Evolutionary conservation across 2,797 vertebrate species (phyloP), one percentile per base, ranked within the genome.

Genomic region (Tokudaia tokunoshimensis): DNA sequence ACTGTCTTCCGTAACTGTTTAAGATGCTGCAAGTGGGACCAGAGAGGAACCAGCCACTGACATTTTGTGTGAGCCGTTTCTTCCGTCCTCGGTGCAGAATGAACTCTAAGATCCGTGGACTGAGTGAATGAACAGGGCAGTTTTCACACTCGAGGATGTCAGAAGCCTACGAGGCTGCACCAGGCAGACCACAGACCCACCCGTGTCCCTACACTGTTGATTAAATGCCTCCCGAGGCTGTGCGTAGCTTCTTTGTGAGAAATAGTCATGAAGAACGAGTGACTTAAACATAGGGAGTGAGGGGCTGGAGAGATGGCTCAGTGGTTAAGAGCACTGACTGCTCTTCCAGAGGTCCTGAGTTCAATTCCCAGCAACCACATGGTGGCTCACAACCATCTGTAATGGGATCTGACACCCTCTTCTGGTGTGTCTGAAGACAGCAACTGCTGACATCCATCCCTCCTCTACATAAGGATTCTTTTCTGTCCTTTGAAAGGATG

Each of bases 401-500:
- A 52, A 52, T 52, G 11, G 52, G 52, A 52, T 52, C 52, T 12
- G 52, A 52, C 2, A 10, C 50, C 50, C 50, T 52, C 50, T 52
- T 11, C 50, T 52, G 50, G 50, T 52, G 50, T 52, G 50, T 52
- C 50, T 52, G 50, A 52, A 52, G 10, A 10, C 50, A 52, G 8
- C 50, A 52, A 52, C 50, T 10, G 50, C 52, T 41, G 22, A 29
- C 24, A 50, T 63, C 26, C n/a, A n/a, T 31, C 11, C 17, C 13
- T 50, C 31, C 17, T 47, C n/a, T 52, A 52, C 41, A 41, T 41
- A 41, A 41, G 26, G 24, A 57, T 91, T 91, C 26, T 80, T 80
- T 22, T 79, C 31, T 84, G 4, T 89, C 86, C 65, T 92, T 52
- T 34, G 14, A 92, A 97, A 91, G 57, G 47, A 81, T 67, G 24